Evolutionary conservation across 2,797 vertebrate species (phyloP), one percentile per base, ranked within the genome.

Genomic region (Masticophis lateralis): DNA sequence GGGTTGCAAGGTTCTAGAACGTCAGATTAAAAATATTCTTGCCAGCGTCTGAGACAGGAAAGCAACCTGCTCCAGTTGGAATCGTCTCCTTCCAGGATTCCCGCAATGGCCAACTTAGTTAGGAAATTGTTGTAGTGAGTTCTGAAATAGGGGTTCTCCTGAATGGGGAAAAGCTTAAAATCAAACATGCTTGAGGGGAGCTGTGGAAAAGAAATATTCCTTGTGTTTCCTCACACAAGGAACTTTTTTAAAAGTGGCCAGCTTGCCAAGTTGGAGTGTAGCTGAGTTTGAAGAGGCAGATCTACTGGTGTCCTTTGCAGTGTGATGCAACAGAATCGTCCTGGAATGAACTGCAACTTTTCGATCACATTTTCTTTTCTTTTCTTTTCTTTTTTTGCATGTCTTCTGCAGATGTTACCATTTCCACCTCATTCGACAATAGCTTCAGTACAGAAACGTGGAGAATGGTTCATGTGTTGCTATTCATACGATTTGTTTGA

Each of bases 401-500:
- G 11, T 59, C 61, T 83, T 86, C 90, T 86, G 28, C 69, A 92
- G 74, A 27, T 86, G 74, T 87, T 14, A 53, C 16, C 47, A 60
- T 60, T 27, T 32, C 63, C 13, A 56, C 32, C 25, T 47, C 13
- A 9, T 74, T n/a, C 83, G 53, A 20, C 53, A 90, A 88, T 55
- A 56, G n/a, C 60, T 18, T 56, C 57, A 32, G 9, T 20, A 37
- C 32, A n/a, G 89, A 69, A 88, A 43, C 66, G 27, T 27, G 11
- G 63, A 43, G 66, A 32, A 51, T 57, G 66, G 18, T 28, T 69
- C 18, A 37, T 28, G 86, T 83, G 32, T 56, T 87, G 59, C 89
- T 0, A 0, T 53, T 47, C 32, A 53, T 53, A 74, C 86, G 9
- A 28, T 32, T 53, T 22, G 0, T 27, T 94, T 59, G 66, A 11